phyloP scores from a whole-genome alignment of 2,888 invertebrate genomes.

The Periphyllus acericola region DNA sequence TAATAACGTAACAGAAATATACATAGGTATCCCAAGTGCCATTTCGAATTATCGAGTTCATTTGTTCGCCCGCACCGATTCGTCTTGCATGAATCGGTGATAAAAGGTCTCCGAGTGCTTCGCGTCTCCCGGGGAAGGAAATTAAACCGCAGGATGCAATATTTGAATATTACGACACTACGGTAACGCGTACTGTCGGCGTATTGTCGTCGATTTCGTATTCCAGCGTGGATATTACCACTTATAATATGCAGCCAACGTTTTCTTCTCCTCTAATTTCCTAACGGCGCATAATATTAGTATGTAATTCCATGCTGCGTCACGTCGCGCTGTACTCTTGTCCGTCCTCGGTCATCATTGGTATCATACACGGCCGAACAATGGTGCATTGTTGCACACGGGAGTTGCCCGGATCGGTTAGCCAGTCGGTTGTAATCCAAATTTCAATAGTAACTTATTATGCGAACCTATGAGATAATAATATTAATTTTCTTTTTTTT shows the following conservation, averaged over 20 bases:
- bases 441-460: no score
- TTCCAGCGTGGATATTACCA: not conserved
- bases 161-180: not conserved
- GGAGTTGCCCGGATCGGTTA: no score
- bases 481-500: not conserved
- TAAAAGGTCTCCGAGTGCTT: constrained; percentile 4
- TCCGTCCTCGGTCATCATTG: no score
- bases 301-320: no score
- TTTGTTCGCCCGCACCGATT: constrained; percentile 17
- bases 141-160: not conserved
- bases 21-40: not conserved
- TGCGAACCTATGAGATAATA: no score
- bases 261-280: not conserved
- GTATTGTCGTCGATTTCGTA: not conserved
- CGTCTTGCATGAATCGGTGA: not conserved
- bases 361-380: no score
- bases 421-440: no score
- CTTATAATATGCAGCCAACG: not conserved
- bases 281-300: not conserved
- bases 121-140: not conserved
- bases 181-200: no score
- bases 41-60: not conserved
- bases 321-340: no score
- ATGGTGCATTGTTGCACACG: no score
- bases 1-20: not conserved